Conservation (phyloP, 1,140 invertebrate species). For the Platyscapa corneri region DNA sequence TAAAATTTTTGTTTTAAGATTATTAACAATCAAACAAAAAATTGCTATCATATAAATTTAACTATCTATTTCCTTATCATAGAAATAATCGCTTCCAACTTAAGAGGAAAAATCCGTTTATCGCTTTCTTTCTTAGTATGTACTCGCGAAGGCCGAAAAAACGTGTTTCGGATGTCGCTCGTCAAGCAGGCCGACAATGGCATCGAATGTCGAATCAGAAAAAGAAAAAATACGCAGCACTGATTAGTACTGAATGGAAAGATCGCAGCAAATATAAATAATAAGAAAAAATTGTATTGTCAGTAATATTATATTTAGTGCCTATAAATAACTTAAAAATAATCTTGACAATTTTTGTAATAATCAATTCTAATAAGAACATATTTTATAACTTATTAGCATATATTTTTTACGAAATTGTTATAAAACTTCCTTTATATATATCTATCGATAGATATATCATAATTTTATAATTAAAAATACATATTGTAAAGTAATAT, state of each 20-base stretch:
- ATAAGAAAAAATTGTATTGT: not conserved
- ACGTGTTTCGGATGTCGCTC: constrained; percentile 59
- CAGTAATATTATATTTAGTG: not conserved
- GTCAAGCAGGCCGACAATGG: constrained; percentile 62
- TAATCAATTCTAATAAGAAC: no score
- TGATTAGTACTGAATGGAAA: constrained; percentile 32
- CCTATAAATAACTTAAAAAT: no score
- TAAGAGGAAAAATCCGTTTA: constrained; percentile 61
- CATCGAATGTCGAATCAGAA: constrained; percentile 55
- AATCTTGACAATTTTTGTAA: no score
- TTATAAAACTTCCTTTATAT: no score
- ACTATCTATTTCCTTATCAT: not conserved
- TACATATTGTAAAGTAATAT: no score
- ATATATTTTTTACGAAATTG: no score
- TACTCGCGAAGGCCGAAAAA: constrained; percentile 55
- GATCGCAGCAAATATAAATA: not conserved
- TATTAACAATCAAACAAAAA: no score
- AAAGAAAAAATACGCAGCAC: constrained; percentile 56
- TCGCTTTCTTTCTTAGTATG: constrained; percentile 64
- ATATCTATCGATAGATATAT: no score
- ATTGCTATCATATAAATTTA: no score
- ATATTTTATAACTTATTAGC: no score
- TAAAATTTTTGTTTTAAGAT: no score
- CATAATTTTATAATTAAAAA: no score
- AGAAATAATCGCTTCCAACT: not conserved